Conservation (phyloP, 2,888 invertebrate species). For the Physocephala rufipes region DNA sequence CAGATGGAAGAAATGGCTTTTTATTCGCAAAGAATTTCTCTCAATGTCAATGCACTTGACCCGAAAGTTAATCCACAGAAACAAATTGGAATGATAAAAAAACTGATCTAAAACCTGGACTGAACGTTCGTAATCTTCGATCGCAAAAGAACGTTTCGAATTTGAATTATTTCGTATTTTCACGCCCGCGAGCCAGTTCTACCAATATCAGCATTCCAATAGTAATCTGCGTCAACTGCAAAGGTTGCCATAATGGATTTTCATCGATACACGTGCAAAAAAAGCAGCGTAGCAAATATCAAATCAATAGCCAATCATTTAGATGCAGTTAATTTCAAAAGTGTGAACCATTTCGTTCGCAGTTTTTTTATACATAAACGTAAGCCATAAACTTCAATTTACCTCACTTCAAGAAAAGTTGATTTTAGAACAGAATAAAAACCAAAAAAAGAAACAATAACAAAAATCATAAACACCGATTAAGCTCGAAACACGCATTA, state of each 20-base stretch:
- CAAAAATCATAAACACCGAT: neutral
- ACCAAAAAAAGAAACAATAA: conserved; percentile 29
- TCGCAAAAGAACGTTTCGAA: neutral
- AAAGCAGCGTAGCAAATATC: conserved; percentile 7
- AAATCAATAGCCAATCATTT: conserved; percentile 8
- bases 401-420: conserved; percentile 2
- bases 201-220: neutral
- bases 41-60: conserved; percentile 27
- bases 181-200: conserved; percentile 3
- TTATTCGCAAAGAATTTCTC: conserved; percentile 4
- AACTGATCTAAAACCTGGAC: neutral
- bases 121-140: no score
- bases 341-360: conserved; percentile 5
- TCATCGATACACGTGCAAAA: conserved; percentile 12
- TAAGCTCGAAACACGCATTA: neutral
- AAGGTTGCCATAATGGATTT: neutral
- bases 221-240: conserved; percentile 19
- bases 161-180: conserved; percentile 2
- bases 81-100: no score
- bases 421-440: conserved; percentile 17
- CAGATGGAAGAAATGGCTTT: no score
- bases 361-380: neutral
- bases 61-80: conserved; percentile 5
- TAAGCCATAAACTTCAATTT: conserved; percentile 5
- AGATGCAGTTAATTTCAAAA: neutral